A percentile compares a stretch with the other conserved stretches of the same genome.
Evolutionary conservation across 2,113 vertebrate genomes (phyloP).

Genomic region (Motacilla alba): DNA sequence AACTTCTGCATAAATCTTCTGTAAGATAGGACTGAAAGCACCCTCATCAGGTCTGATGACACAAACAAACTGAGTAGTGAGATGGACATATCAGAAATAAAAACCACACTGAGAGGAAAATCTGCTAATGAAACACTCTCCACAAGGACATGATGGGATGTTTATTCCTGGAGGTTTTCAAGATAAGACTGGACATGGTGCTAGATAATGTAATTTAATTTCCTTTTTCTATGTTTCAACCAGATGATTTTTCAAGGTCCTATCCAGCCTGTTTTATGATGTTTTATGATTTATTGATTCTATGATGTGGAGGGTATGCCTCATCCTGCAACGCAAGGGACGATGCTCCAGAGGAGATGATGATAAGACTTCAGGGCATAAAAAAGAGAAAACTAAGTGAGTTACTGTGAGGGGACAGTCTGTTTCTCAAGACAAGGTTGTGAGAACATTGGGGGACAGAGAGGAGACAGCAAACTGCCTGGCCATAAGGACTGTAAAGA

Average conservation of each 20-base stretch:
- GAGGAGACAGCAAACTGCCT: not conserved
- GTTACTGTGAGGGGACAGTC: not conserved
- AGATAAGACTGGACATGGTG: fast-evolving
- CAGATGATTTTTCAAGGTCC: not conserved
- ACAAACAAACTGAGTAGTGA: not conserved
- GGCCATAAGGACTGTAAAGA: not conserved
- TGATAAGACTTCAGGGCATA: not conserved
- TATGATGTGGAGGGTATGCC: not conserved
- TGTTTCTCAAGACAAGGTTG: not conserved
- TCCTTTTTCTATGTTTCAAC: not conserved
- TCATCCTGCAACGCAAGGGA: not conserved
- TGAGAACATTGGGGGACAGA: fast-evolving
- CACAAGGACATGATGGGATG: not conserved
- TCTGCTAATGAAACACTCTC: not conserved
- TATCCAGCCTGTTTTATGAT: not conserved
- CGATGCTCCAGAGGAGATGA: not conserved
- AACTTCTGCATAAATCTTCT: not conserved
- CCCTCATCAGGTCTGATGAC: not conserved
- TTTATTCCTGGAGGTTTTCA: not conserved
- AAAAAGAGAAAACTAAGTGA: not conserved
- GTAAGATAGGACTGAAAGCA: not conserved
- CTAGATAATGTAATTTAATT: not conserved
- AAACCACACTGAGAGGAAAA: not conserved
- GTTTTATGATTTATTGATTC: not conserved
- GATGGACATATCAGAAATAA: not conserved